Evolutionary conservation across 2,888 invertebrate genomes (phyloP), one percentile per base, ranked within the genome.

Genomic region (Papilio elwesi): DNA sequence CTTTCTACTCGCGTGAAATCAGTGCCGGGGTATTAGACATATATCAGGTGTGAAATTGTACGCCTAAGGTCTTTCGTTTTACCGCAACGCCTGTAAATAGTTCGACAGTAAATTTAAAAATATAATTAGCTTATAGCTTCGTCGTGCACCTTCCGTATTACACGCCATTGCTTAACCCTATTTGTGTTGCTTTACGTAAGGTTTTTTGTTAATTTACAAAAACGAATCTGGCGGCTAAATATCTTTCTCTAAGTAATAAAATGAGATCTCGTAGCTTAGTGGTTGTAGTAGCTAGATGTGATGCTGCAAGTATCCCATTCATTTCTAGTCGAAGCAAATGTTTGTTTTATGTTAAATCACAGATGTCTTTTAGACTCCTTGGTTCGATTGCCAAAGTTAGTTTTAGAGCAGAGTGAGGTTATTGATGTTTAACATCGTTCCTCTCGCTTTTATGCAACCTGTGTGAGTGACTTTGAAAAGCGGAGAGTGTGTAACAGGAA

Each of bases 1-100:
- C 80, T 80, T 81, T 81, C 81, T 78, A 80, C 77, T 78, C 73
- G 75, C 73, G 59, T 57, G 57, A 73, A 69, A 65, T 69, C 48
- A 68, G 47, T 68, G 66, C 59, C 65, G 65, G 57, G 10, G 55
- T 55, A 69, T 73, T 52, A 52, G 57, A 51, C n/a, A 15, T 55
- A 43, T 47, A 16, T 16, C 15, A 59, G 43, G 69, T 68, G 57
- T 68, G 64, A 69, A 72, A 68, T 72, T 64, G 68, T 62, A 66
- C 38, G 10, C 11, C 51, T 53, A 26, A 55, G 48, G 12, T 52
- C 62, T 69, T 69, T 52, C 69, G 62, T 59, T 57, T 26, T 57
- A 59, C 5, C 38, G 13, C 38, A 57, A 38, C n/a, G 8, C 7
- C 13, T 59, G 38, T n/a, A 9, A 43, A 43, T 26, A 26, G 26